Base-by-base conservation (phyloP, 2,797 vertebrate genomes). In the Melanotaenia pygmaea region DNA sequence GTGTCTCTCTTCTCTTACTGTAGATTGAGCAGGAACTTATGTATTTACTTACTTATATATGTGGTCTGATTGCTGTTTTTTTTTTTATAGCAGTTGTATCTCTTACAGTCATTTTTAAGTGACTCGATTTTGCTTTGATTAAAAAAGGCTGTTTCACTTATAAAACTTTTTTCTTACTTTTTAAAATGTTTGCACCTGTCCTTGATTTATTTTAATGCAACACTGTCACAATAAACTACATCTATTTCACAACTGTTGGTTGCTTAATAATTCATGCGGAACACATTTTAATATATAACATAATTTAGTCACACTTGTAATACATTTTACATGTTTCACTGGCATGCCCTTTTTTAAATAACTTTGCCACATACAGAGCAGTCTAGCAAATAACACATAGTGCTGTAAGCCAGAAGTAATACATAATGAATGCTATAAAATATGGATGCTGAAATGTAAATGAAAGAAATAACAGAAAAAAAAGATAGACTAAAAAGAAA, bases 171-270 rank as follows among this genome's bases (percentile, higher is more conserved):
- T 5, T 32, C 32, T 32, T 32, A 32, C 32, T 32, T 32, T 32
- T 32, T 32, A 7, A 32, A 32, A 32, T 6, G 5, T 64, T 63
- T 32, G 51, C 40, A 51, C 67, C 34, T 87, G 86, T 81, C 85
- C 80, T 81, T 85, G 16, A 43, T 16, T 68, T 85, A 86, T 76
- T 62, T 74, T 32, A 76, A 76, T 79, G 69, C 22, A 70, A 69
- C 13, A 70, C 64, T 63, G 40, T 40, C 24, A 38, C 62, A 58
- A 85, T 69, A 67, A 83, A 86, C 66, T 77, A 64, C 71, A 76
- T 85, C 76, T 89, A 79, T 82, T 40, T 40, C 57, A n/a, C 53
- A 79, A 69, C 53, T 68, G 67, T 82, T 70, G 70, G 40, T 24
- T 62, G 51, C 38, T 76, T 72, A 76, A 79, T 79, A 74, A 83